Evolutionary conservation across 2,113 vertebrate species (phyloP), one percentile per base, ranked within the genome.

Genomic region (Tragelaphus buxtoni): DNA sequence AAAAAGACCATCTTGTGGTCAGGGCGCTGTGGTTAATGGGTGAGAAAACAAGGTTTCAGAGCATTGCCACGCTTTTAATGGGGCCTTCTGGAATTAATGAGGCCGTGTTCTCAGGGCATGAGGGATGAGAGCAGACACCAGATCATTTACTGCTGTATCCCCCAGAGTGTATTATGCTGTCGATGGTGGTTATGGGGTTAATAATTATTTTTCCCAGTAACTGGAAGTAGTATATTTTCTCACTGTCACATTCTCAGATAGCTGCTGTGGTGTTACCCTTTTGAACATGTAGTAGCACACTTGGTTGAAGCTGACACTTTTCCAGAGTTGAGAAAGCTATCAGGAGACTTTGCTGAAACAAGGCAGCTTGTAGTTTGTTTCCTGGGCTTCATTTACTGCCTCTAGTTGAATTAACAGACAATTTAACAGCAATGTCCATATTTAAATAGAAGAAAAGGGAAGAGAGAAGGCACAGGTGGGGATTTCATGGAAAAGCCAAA

Each of bases 1-100:
- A 63, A 91, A 95, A 87, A 63, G 80, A 32, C 83, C 84, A 51
- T 76, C 63, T 93, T 63, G 87, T 91, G 53, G 47, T 85, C 94
- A 95, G 89, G 83, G 80, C 8, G 1, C 47, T 92, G 87, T 96
- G 88, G 95, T 95, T 97, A 96, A 95, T 88, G 88, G 96, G 79
- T 91, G 74, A 96, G 79, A 60, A 97, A 85, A 90, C 74, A 89
- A 93, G 77, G 72, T 60, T 91, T 24, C 20, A 9, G 55, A 82
- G 58, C 58, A 35, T 16, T 18, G 63, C 77, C 88, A 83, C 39
- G 51, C 74, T 95, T 51, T 91, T 95, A 89, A 93, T 80, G 72
- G 86, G 90, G 61, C n/a, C 87, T 89, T 72, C 72, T 74, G 26
- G 88, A 95, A 87, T 87, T 96, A 96, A 95, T 89, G 74, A 96